A percentile compares a stretch with the other conserved stretches of the same genome.
Evolutionary conservation across 2,888 invertebrate genomes (phyloP).

Genomic region (Bombylius discolor): DNA sequence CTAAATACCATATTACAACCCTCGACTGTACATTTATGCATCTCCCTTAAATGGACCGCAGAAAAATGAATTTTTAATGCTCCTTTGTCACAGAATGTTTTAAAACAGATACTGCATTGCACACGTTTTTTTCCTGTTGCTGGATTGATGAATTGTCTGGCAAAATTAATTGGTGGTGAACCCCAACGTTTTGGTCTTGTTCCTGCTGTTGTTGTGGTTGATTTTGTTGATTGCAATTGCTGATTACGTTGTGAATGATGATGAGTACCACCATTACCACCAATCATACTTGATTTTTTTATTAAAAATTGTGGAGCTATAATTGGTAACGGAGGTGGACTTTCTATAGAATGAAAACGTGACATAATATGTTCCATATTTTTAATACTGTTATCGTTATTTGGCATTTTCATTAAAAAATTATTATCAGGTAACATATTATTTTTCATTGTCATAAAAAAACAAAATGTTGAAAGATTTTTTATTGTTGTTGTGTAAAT

Average conservation of each 20-base stretch:
- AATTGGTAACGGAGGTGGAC: slow-evolving; percentile 20
- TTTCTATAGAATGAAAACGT: slow-evolving; percentile 18
- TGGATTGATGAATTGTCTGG: slow-evolving; percentile 78
- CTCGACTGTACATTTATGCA: slow-evolving; percentile 97
- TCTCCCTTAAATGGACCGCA: slow-evolving; percentile 92
- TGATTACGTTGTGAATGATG: slow-evolving; percentile 22
- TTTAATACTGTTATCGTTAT: slow-evolving; percentile 7
- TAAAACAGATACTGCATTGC: slow-evolving; percentile 92
- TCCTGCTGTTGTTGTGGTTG: slow-evolving; percentile 6
- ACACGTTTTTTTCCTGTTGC: slow-evolving; percentile 91
- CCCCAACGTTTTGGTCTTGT: slow-evolving; percentile 46
- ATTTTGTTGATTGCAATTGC: slow-evolving; percentile 17
- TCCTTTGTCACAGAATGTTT: slow-evolving; percentile 98
- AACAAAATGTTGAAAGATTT: too few species aligned
- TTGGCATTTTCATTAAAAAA: neutral
- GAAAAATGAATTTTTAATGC: slow-evolving; percentile 97
- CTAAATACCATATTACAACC: slow-evolving; percentile 99
- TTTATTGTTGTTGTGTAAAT: neutral
- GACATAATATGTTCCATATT: slow-evolving; percentile 33
- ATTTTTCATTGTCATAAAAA: neutral
- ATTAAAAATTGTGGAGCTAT: slow-evolving; percentile 36
- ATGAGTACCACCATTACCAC: neutral
- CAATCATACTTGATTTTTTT: slow-evolving; percentile 19
- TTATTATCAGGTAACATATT: slow-evolving; percentile 11
- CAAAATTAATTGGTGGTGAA: slow-evolving; percentile 60